Evolutionary conservation across 2,113 vertebrate genomes (phyloP).

Genomic region (Nannobrachium achirus): DNA sequence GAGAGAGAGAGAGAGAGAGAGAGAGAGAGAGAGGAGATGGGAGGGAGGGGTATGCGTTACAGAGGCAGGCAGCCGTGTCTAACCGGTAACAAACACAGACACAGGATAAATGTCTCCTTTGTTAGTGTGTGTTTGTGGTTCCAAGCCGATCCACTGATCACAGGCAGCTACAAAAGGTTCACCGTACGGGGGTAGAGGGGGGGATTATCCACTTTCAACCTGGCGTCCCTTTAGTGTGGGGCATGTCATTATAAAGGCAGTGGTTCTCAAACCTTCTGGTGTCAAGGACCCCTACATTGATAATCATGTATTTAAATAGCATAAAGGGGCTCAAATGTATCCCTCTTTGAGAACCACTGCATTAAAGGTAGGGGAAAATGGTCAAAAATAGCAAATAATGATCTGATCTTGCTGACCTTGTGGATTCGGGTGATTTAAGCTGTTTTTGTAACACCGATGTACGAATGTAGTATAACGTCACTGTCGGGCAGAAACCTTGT

Average conservation of each 20-base stretch:
- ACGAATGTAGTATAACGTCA: too few species aligned
- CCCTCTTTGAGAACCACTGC: too few species aligned
- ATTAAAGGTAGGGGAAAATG: too few species aligned
- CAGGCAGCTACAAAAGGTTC: constrained; percentile 37
- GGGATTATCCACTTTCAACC: constrained; percentile 20
- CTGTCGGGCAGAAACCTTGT: too few species aligned
- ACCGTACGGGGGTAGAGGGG: constrained; percentile 29
- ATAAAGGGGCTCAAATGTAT: too few species aligned
- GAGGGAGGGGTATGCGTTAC: constrained; percentile 3
- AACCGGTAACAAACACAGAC: constrained; percentile 55
- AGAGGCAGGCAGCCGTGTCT: constrained; percentile 29
- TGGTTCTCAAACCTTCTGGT: constrained; percentile 7
- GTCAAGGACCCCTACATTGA: too few species aligned
- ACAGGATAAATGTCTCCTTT: constrained; percentile 61
- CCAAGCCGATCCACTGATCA: constrained; percentile 54
- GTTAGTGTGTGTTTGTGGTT: constrained; percentile 57
- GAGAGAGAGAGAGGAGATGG: background rate
- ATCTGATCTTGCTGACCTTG: too few species aligned
- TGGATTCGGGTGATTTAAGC: too few species aligned
- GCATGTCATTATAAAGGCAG: constrained; percentile 19
- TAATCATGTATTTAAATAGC: too few species aligned
- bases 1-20: too few species aligned
- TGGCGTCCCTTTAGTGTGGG: constrained; percentile 6
- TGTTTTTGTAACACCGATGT: too few species aligned
- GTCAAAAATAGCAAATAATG: too few species aligned